Evolutionary conservation across 2,113 vertebrate genomes (phyloP).

Genomic region (Mandrillus leucophaeus): DNA sequence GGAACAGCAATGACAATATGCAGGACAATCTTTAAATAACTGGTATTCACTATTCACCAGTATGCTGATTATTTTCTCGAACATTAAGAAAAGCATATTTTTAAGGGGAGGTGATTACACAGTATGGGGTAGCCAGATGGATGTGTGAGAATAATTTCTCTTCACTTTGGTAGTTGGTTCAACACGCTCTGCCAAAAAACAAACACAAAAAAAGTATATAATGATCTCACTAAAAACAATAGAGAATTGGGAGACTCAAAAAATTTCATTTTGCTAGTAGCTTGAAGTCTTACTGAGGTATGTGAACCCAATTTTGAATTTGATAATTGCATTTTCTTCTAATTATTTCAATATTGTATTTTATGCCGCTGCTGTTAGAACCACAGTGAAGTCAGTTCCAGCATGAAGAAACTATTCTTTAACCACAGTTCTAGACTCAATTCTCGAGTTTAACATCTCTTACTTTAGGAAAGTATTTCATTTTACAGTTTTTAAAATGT

Average conservation of each 20-base stretch:
- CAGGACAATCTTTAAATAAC: conserved; percentile 23
- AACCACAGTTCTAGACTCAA: background rate
- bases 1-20: background rate
- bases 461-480: background rate
- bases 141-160: background rate
- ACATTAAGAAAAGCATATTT: background rate
- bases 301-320: background rate
- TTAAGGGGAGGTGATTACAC: background rate
- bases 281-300: background rate
- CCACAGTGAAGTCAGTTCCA: background rate
- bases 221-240: background rate
- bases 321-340: background rate
- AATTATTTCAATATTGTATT: background rate
- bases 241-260: background rate
- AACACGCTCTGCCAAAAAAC: background rate
- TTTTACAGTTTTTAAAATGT: background rate
- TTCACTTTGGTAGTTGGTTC: background rate
- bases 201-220: background rate
- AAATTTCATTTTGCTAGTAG: background rate
- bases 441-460: background rate
- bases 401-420: background rate
- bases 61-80: background rate
- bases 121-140: background rate
- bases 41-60: background rate
- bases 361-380: background rate